Base-by-base conservation (phyloP, 92 coral and sea anemone species). In the Muricea muricata region DNA sequence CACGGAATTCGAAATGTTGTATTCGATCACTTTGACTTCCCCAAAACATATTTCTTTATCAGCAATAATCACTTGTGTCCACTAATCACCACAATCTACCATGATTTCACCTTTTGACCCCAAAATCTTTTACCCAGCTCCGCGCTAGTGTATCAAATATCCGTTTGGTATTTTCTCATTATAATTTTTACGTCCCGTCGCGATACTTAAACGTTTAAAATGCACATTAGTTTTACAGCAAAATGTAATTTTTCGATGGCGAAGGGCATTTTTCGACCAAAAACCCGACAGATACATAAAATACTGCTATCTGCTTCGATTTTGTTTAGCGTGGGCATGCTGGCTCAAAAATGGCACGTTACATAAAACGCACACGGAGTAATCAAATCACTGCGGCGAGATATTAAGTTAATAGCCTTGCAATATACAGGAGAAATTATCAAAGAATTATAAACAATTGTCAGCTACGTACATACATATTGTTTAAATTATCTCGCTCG, bases 21-120 rank as follows among this genome's bases (percentile, higher is more conserved):
- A 8, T 47, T 35, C 28, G 52, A 50, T 57, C 78, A 71, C 55
- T 71, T 40, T 55, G 30, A 20, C 32, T 71, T 40, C 56, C n/a
- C 41, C 65, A 75, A 75, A 75, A 75, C 65, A 75, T 47, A 20
- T 75, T 75, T 75, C 29, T 23, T 48, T 75, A 47, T 75, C 65
- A 26, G 37, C 41, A 2, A 7, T 47, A 40, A 31, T 48, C 65
- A 75, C 65, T 48, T 18, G 80, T 17, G 61, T 29, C 45, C 41
- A 75, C 42, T 75, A 75, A 75, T 75, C 65, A 75, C 80, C 80
- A 75, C 63, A 37, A 75, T 75, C 80, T 75, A 48, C 30, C 55
- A 71, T 20, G 37, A 18, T 32, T 29, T 52, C 47, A 75, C 80
- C 80, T 75, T 32, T 52, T 75, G 80, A 75, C 80, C 80, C 52